Evolutionary conservation across 2,113 vertebrate species (phyloP), one percentile per base, ranked within the genome.

Genomic region (Corythoichthys intestinalis): DNA sequence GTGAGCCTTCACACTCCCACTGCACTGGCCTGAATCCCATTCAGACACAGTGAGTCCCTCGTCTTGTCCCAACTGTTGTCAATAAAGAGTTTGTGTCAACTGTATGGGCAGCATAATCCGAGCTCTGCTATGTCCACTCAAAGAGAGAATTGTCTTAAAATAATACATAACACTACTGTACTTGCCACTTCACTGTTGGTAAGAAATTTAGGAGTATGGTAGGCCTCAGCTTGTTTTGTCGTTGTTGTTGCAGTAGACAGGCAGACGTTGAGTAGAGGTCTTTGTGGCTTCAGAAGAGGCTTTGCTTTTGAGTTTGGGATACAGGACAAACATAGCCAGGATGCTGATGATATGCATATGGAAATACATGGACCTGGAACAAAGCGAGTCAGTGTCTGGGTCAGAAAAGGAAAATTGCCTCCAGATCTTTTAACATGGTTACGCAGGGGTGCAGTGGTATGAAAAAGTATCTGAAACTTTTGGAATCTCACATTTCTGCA

Each of bases 351-450:
- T 87, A 82, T 99, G 96, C 80, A 96, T 86, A 66, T 95, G 92
- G 82, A 96, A 98, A 88, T 94, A 98, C 92, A 99, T 90, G 6
- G 96, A 99, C 86, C 97, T 99, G 71, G 11, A 80, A 80, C 81
- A 79, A 74, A 71, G 56, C 81, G 46, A 78, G 1, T 14, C 17
- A 15, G 20, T n/a, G 20, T 63, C 39, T 11, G 41, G 6, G n/a
- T 62, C 63, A 50, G 4, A 37, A 48, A 7, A 11, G n/a, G 39
- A 13, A 28, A 64, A 20, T 34, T 46, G 34, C 34, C 5, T 2
- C 63, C 2, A 14, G 34, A 37, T 3, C 34, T 37, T 50, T 34
- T 49, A 48, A 20, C 13, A 28, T 56, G 53, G 28, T 28, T 28
- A 1, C 20, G 20, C 20, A 28, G 20, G 20, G 20, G 20, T 28